Percentiles rank a stretch among this genome's conserved stretches.
Conservation (phyloP, 2,888 invertebrate species). For the Chloroclystis v-ata region DNA sequence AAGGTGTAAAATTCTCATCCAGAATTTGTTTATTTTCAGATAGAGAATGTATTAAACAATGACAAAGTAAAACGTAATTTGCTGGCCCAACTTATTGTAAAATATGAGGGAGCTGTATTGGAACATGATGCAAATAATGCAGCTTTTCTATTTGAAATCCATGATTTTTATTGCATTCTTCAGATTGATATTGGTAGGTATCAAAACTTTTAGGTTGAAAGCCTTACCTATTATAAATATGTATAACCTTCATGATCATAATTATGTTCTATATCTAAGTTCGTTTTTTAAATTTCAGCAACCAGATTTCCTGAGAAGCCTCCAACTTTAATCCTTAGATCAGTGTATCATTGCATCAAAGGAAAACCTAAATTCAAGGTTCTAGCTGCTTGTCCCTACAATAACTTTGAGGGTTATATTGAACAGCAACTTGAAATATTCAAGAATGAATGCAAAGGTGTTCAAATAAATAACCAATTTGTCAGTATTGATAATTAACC, state of each 20-base stretch:
- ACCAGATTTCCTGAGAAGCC: slow-evolving; percentile 75
- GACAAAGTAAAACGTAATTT: slow-evolving; percentile 67
- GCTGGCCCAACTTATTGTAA: slow-evolving; percentile 67
- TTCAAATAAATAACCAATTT: slow-evolving; percentile 41
- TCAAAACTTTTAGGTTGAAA: background rate
- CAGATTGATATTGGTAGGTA: slow-evolving; percentile 72
- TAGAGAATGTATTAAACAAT: slow-evolving; percentile 60
- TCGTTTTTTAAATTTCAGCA: slow-evolving; percentile 43
- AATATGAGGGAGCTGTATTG: slow-evolving; percentile 69
- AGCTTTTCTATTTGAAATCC: slow-evolving; percentile 79
- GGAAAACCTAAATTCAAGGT: slow-evolving; percentile 67
- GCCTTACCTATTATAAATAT: too few relatives aligned
- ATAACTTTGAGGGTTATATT: slow-evolving; percentile 68
- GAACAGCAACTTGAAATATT: slow-evolving; percentile 70
- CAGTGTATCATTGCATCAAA: slow-evolving; percentile 75
- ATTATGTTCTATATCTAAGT: background rate
- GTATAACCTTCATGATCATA: background rate
- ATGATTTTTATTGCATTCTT: slow-evolving; percentile 80
- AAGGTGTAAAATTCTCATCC: too few relatives aligned
- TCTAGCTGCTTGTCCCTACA: slow-evolving; percentile 60
- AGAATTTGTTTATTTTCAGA: slow-evolving; percentile 48
- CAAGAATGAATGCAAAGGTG: slow-evolving; percentile 65
- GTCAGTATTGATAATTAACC: slow-evolving; percentile 48
- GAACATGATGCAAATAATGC: slow-evolving; percentile 72
- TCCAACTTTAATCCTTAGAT: slow-evolving; percentile 73